Conservation (phyloP, 2,888 invertebrate genomes). For the Hyppa rectilinea region DNA sequence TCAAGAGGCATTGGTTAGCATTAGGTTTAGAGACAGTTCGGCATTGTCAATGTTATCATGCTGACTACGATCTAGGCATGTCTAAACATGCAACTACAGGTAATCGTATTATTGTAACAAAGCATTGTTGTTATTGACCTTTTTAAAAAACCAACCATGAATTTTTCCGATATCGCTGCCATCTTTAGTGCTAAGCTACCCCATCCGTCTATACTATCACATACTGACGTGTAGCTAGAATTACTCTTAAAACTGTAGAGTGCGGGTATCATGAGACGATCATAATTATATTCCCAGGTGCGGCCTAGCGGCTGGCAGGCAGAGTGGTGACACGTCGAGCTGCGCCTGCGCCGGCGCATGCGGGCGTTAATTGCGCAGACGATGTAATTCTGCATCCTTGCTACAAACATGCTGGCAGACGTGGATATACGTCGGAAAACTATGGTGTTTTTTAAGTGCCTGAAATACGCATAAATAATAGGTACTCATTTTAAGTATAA, state of each 20-base stretch:
- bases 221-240: constrained; percentile 1
- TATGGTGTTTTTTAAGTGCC: not conserved
- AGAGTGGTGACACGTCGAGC: constrained; percentile 23
- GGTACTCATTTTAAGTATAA: not conserved
- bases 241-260: constrained; percentile 4
- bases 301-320: constrained; percentile 28
- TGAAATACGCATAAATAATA: not conserved
- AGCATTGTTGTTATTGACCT: constrained; percentile 1
- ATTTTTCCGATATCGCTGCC: constrained; percentile 1
- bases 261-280: constrained; percentile 27
- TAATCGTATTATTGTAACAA: not conserved
- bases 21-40: not conserved
- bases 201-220: constrained; percentile 27
- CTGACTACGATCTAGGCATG: not conserved
- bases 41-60: not conserved
- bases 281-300: constrained; percentile 58
- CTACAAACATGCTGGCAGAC: not conserved
- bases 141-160: constrained; percentile 11
- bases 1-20: not conserved
- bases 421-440: constrained; percentile 10
- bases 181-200: not conserved
- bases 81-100: not conserved
- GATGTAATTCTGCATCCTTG: constrained; percentile 42
- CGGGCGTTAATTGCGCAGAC: constrained; percentile 56
- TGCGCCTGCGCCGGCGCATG: constrained; percentile 46